Conservation (phyloP, 2,797 vertebrate genomes). For the Lutjanus argentimaculatus region DNA sequence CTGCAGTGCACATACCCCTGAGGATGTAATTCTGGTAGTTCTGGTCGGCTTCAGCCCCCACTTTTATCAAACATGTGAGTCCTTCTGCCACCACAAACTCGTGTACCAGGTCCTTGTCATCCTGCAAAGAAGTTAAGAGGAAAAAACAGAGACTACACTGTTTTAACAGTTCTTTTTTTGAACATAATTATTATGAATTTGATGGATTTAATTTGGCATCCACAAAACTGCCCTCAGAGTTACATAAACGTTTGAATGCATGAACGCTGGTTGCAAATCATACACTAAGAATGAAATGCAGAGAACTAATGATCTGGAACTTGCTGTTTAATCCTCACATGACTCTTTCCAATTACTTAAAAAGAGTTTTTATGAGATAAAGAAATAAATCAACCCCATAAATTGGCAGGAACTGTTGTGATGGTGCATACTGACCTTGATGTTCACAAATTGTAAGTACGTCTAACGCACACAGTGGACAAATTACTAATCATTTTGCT, state of each 20-base stretch:
- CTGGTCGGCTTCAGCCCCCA: slow-evolving; percentile 97
- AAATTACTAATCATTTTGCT: background rate
- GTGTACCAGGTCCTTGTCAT: slow-evolving; percentile 98
- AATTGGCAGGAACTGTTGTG: background rate
- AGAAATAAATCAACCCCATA: slow-evolving; percentile 7
- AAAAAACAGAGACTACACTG: background rate
- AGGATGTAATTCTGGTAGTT: slow-evolving; percentile 99
- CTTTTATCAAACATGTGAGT: slow-evolving; percentile 96
- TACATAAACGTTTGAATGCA: background rate
- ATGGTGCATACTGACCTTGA: slow-evolving; percentile 1
- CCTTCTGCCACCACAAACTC: slow-evolving; percentile 97
- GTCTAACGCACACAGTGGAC: background rate
- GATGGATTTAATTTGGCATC: background rate
- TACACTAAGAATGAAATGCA: background rate
- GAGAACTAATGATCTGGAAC: slow-evolving; percentile 1
- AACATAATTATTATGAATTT: background rate
- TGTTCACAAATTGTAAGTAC: background rate
- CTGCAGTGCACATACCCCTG: slow-evolving; percentile 87
- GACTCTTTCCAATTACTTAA: background rate
- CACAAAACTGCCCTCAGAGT: background rate
- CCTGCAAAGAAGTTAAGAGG: slow-evolving; percentile 81
- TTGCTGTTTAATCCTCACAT: background rate
- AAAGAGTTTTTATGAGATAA: background rate
- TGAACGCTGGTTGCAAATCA: slow-evolving; percentile 11
- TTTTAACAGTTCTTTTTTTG: background rate